Evolutionary conservation across 1,140 invertebrate genomes (phyloP), one percentile per base, ranked within the genome.

Genomic region (Halictus rubicundus): DNA sequence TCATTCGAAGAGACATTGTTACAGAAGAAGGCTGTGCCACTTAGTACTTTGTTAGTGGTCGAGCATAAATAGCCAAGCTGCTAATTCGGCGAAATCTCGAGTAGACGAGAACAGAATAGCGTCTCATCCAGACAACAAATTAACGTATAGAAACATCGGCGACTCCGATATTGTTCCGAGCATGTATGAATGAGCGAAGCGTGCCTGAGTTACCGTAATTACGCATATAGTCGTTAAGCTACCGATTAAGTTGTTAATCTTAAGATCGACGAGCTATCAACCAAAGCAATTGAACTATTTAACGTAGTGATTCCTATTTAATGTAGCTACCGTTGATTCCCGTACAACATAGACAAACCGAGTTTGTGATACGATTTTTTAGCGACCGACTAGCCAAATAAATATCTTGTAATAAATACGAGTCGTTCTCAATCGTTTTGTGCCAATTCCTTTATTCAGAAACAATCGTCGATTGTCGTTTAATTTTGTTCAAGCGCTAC

Each of bases 231-330:
- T 57, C 21, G 7, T n/a, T 57, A n/a, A 57, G 27, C 21, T 42
- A 42, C 4, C 16, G 16, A 19, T 7, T 64, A 64, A 72, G 37
- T 27, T 21, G 49, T 23, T 74, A 66, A n/a, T 39, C 49, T 46
- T 68, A 79, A 74, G 52, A 14, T 39, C 37, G 27, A 42, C 52
- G 54, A 79, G 70, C 78, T 79, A 59, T 25, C 16, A 19, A 79
- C 78, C 71, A 79, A 68, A 74, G 63, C 52, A 54, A 64, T 21
- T 27, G 14, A 8, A 23, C 32, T 12, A 69, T 68, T 39, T 66
- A 66, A 16, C 2, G 54, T 57, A 57, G n/a, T 7, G n/a, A 57
- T 54, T 19, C 16, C 6, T 21, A 57, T n/a, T n/a, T 57, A 57
- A 57, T 1, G 8, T 57, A 5, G 49, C 16, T 52, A 52, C 49